Percentiles rank a stretch among this genome's conserved stretches.
These are phyloP conservation scores for Drosophila fulvimacula DNA, from an alignment of 2,888 invertebrate species.

Conservation along the genomic window DNA sequence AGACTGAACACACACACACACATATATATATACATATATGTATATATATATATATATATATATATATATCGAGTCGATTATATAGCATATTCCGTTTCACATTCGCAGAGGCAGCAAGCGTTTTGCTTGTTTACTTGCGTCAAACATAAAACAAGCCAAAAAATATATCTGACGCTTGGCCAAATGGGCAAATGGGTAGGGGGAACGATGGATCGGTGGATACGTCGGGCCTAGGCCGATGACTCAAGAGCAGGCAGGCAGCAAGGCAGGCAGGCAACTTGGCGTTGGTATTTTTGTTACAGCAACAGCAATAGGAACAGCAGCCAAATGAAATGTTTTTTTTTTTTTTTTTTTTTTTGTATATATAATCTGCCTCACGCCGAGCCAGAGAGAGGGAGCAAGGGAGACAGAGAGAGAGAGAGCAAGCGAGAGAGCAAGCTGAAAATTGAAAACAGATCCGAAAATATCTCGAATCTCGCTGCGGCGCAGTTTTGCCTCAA, in stretches of 20 bases:
- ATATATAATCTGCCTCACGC: slow-evolving; percentile 74
- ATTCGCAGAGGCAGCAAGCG: slow-evolving; percentile 39
- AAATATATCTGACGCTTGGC: slow-evolving; percentile 36
- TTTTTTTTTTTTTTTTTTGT: slow-evolving; percentile 53
- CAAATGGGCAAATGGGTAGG: slow-evolving; percentile 1
- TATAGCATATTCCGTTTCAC: slow-evolving; percentile 78
- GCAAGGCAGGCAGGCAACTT: slow-evolving; percentile 45
- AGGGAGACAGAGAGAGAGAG: slow-evolving; percentile 17
- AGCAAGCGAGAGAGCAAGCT: slow-evolving; percentile 20
- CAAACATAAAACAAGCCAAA: slow-evolving; percentile 73
- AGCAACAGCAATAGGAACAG: slow-evolving; percentile 53
- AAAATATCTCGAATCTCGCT: slow-evolving; percentile 83
- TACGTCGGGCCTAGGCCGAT: slow-evolving; percentile 71
- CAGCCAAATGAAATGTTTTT: slow-evolving; percentile 47
- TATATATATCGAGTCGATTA: slow-evolving; percentile 6
- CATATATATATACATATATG: background rate
- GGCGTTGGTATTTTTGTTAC: slow-evolving; percentile 83
- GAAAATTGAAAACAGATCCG: slow-evolving; percentile 83
- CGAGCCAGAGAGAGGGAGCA: slow-evolving; percentile 17
- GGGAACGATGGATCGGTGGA: slow-evolving; percentile 16
- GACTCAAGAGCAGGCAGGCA: slow-evolving; percentile 65
- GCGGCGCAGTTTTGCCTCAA: slow-evolving; percentile 66
- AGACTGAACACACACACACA: slow-evolving; percentile 52
- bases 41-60: background rate
- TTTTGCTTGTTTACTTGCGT: slow-evolving; percentile 78